These are phyloP conservation scores for Lates calcarifer DNA, from an alignment of 2,113 vertebrate species.

Conservation along the genomic window DNA sequence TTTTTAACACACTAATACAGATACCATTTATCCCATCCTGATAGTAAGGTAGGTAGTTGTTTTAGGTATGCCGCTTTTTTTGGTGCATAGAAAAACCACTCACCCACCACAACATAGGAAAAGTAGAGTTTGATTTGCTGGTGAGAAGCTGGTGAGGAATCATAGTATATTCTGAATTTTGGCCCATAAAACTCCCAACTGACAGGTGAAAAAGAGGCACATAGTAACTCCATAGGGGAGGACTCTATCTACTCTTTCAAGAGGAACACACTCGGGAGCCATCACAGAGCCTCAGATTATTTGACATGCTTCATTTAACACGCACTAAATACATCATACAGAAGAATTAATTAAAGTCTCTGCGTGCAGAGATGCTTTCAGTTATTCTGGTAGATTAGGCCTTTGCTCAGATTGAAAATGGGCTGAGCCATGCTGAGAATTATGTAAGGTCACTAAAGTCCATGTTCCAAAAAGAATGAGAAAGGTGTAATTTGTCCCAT, in stretches of 20 bases:
- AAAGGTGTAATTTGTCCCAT: neutral
- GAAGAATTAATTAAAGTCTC: neutral
- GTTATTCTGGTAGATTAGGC: neutral
- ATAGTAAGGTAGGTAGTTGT: neutral
- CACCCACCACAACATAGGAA: neutral
- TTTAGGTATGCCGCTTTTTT: neutral
- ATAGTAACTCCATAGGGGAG: neutral
- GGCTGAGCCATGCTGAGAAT: neutral
- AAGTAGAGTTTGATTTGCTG: neutral
- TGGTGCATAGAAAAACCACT: neutral
- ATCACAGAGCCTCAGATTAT: neutral
- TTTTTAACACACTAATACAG: neutral
- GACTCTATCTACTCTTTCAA: neutral
- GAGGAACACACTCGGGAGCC: neutral
- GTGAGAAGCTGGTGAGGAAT: neutral
- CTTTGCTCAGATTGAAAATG: neutral
- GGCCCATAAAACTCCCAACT: neutral
- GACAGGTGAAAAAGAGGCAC: constrained; percentile 36
- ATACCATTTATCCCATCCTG: neutral
- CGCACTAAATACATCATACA: neutral
- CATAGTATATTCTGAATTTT: neutral
- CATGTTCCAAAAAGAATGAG: neutral
- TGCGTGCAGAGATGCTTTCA: neutral
- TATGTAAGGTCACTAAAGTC: neutral
- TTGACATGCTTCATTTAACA: neutral